phyloP scores from a whole-genome alignment of 2,888 invertebrate species.

The Scaptomyza parva region DNA sequence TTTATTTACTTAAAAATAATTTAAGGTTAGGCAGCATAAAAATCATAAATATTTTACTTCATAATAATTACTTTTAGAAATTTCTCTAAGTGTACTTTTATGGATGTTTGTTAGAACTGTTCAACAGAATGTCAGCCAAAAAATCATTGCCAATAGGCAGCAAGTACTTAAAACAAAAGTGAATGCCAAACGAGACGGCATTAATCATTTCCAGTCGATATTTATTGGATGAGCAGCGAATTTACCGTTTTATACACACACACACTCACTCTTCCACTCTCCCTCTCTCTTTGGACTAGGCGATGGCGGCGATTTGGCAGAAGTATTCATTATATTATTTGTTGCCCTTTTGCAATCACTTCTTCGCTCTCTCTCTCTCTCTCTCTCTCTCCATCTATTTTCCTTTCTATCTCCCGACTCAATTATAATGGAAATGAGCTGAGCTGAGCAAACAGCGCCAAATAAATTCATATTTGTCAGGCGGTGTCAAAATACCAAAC shows the following conservation, averaged over 20 bases:
- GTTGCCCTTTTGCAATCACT: conserved; percentile 41
- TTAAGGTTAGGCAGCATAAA: too few species aligned
- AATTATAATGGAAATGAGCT: conserved; percentile 66
- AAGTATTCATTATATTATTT: conserved; percentile 16
- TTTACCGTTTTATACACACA: conserved; percentile 40
- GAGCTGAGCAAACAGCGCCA: conserved; percentile 33
- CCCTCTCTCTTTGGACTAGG: neutral
- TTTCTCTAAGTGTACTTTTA: conserved; percentile 1
- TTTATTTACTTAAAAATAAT: too few species aligned
- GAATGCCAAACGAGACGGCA: conserved; percentile 32
- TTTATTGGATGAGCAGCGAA: conserved; percentile 26
- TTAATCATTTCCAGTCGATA: conserved; percentile 62
- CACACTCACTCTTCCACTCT: neutral
- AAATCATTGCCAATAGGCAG: conserved; percentile 42
- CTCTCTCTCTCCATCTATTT: neutral
- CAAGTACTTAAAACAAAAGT: conserved; percentile 52
- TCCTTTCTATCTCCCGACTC: conserved; percentile 19
- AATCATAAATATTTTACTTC: too few species aligned
- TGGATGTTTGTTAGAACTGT: conserved; percentile 2
- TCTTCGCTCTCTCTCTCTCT: neutral
- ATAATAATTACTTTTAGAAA: too few species aligned
- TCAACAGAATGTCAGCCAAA: conserved; percentile 28
- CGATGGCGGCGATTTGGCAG: conserved; percentile 30
- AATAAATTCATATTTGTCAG: conserved; percentile 64
- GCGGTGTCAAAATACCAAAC: conserved; percentile 66